Percentiles rank a stretch among this genome's conserved stretches.
Conservation (phyloP, 2,113 vertebrate genomes). For the Pristiophorus japonicus region DNA sequence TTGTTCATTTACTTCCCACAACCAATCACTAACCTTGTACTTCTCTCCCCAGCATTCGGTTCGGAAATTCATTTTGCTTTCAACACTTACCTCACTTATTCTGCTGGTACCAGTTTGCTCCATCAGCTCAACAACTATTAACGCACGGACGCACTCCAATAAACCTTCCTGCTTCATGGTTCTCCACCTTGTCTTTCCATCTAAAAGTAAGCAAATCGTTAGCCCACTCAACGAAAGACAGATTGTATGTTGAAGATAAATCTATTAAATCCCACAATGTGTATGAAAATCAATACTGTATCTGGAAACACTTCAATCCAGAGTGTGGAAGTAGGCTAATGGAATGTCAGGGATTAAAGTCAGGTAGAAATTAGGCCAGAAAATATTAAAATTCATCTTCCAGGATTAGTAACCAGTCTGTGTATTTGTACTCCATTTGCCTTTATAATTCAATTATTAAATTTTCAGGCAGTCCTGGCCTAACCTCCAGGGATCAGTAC, state of each 20-base stretch:
- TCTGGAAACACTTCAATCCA: too few species aligned
- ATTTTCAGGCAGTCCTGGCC: neutral
- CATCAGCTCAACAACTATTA: neutral
- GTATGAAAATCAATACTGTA: neutral
- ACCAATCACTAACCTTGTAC: neutral
- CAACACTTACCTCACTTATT: neutral
- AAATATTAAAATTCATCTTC: too few species aligned
- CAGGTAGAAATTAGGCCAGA: neutral
- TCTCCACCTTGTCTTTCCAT: neutral
- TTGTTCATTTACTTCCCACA: neutral
- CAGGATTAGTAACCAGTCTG: neutral
- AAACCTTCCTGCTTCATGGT: neutral
- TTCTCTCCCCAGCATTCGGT: neutral
- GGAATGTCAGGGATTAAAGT: neutral
- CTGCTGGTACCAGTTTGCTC: neutral
- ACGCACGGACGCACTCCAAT: neutral
- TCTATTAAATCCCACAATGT: neutral
- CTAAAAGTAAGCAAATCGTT: neutral
- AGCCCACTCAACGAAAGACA: neutral
- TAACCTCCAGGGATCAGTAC: neutral
- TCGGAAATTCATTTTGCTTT: neutral
- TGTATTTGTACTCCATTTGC: neutral
- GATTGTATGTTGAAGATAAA: neutral
- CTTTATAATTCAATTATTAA: neutral
- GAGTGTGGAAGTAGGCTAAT: neutral